phyloP scores from a whole-genome alignment of 2,113 vertebrate genomes.

The Cyprinodon brontotheroides region DNA sequence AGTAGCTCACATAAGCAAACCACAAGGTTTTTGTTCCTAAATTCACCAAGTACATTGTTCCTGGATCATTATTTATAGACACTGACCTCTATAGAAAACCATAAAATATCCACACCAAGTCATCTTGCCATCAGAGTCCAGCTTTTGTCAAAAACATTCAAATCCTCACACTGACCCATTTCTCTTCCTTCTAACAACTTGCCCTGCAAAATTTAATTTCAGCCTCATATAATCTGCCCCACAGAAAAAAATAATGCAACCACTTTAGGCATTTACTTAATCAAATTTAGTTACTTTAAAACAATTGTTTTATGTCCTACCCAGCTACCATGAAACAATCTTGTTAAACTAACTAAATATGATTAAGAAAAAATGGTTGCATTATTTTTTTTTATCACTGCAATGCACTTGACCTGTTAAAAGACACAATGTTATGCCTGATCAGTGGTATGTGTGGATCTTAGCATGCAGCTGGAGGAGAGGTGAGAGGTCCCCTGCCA shows the following conservation, averaged over 20 bases:
- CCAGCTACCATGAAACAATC: no score
- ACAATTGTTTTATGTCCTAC: no score
- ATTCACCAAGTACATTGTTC: not conserved
- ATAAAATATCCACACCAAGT: not conserved
- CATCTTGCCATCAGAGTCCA: not conserved
- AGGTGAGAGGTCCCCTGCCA: slow-evolving; percentile 69
- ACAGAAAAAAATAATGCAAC: no score
- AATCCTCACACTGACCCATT: not conserved
- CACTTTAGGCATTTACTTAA: no score
- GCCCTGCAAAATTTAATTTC: not conserved
- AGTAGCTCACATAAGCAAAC: no score
- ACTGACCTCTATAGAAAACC: not conserved
- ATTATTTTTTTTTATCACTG: not conserved
- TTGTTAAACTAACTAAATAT: not conserved
- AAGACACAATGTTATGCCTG: not conserved
- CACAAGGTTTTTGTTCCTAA: no score
- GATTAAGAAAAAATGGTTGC: not conserved
- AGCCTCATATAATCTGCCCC: not conserved
- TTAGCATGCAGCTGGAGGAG: slow-evolving; percentile 9
- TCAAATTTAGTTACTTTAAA: no score
- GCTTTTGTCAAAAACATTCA: not conserved
- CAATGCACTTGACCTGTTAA: not conserved
- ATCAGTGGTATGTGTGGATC: not conserved
- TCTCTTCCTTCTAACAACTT: not conserved
- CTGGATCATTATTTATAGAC: not conserved